Evolutionary conservation across 2,888 invertebrate genomes (phyloP), one percentile per base, ranked within the genome.

Genomic region (Molanna angustata): DNA sequence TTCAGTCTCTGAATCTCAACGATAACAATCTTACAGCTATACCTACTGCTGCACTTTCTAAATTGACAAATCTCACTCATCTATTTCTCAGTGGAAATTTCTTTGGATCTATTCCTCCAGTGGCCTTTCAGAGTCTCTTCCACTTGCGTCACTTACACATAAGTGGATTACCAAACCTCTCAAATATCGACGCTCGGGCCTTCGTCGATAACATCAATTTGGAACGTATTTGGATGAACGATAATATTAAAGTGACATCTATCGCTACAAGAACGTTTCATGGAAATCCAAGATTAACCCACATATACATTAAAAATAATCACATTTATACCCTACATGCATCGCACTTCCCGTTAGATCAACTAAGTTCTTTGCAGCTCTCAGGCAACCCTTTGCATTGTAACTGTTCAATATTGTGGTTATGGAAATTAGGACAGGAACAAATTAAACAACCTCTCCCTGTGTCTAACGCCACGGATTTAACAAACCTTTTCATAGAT

Each of bases 361-460:
- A 86, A 62, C 72, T 93, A 61, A 80, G 83, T 65, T 81, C 82
- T 54, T 74, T 93, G 22, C 83, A 85, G 61, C 77, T 93, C 47
- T 87, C 88, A 22, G 89, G 90, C 21, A 92, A 93, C 73, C 91
- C 91, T 1, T 78, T 93, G 58, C 80, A 84, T 55, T 93, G 93
- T 71, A 93, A 93, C 70, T 93, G 93, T 67, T 90, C 91, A 45
- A 72, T 93, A 54, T 77, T 88, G 57, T 93, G 93, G 93, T 73
- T 93, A 37, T 90, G 90, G 89, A 85, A 85, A 65, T 76, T 91
- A 40, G 78, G 69, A 43, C 4, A 59, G 16, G 44, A 65, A 60
- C 52, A 51, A 22, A 14, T 47, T 7, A 56, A 56, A 22, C 53
- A 48, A 32, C 21, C 56, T 2, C 27, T 41, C 3, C 51, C 59